Evolutionary conservation across 1,140 invertebrate species (phyloP), one percentile per base, ranked within the genome.

Genomic region (Microvelia longipes): DNA sequence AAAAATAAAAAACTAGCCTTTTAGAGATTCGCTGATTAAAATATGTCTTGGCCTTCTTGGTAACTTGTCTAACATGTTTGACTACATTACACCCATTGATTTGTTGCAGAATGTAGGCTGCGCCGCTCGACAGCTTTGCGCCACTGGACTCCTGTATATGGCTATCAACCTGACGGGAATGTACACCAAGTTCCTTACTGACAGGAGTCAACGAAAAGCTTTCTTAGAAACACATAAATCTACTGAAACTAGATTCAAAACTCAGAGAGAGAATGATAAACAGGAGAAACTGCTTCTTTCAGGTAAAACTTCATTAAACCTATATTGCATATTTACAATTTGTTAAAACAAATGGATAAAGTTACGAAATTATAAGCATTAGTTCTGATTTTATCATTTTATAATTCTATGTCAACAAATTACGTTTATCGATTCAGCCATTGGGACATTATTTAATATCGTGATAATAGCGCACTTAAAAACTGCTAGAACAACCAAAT

Each of bases 151-250:
- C 2, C 80, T 96, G 0, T 97, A 94, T 77, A 80, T 85, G 5
- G 92, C 90, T 63, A 91, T 96, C 1, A 98, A 97, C 81, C 87
- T 97, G 69, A 91, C 92, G 27, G 96, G 96, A 26, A 89, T 97
- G 85, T 98, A 98, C 78, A 96, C 95, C 2, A 97, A 98, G 81
- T 97, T 95, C 80, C 81, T 98, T 65, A 97, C 94, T 0, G 95
- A 98, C 80, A 83, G 94, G 72, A 92, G 94, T 15, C 96, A 98
- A 79, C 84, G 96, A 66, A 91, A 96, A 78, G 96, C 96, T 0
- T 98, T 98, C 79, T 81, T 96, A 65, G 96, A 98, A 79, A 98
- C 96, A 0, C 88, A 96, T 75, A 85, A 92, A 68, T 96, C 94
- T 15, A 94, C 98, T 83, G 94, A 97, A 75, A 94, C 93, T n/a